phyloP scores from a whole-genome alignment of 2,888 invertebrate genomes.

The Mayetiola destructor region DNA sequence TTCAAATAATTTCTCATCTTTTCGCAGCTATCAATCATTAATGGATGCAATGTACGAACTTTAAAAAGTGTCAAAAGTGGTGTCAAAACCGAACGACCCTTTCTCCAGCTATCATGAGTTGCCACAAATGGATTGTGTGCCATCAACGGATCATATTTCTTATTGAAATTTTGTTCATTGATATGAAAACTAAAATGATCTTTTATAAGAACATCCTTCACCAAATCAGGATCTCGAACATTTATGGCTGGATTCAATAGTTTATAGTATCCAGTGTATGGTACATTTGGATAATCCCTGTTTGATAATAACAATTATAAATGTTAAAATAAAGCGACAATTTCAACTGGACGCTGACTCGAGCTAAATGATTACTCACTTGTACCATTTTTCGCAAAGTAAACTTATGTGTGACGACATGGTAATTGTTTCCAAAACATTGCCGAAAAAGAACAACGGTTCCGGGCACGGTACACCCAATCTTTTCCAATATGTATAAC shows the following conservation, averaged over 20 bases:
- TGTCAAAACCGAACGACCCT: background rate
- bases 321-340: background rate
- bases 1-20: background rate
- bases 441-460: constrained; percentile 17
- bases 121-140: constrained; percentile 14
- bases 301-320: background rate
- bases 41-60: background rate
- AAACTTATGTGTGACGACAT: constrained; percentile 17
- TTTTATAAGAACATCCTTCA: constrained; percentile 14
- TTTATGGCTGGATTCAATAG: background rate
- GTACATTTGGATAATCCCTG: constrained; percentile 1
- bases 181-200: constrained; percentile 10
- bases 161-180: constrained; percentile 6
- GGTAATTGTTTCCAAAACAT: constrained; percentile 21
- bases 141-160: constrained; percentile 12
- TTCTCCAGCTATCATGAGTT: constrained; percentile 12
- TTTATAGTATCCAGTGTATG: constrained; percentile 13
- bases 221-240: constrained; percentile 8
- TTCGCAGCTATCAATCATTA: background rate
- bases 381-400: constrained; percentile 1
- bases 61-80: constrained; percentile 7
- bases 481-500: constrained; percentile 22
- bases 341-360: background rate
- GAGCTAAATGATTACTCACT: background rate
- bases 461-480: constrained; percentile 22